Evolutionary conservation across 2,113 vertebrate genomes (phyloP).

Genomic region (Oxygymnocypris stewartii): DNA sequence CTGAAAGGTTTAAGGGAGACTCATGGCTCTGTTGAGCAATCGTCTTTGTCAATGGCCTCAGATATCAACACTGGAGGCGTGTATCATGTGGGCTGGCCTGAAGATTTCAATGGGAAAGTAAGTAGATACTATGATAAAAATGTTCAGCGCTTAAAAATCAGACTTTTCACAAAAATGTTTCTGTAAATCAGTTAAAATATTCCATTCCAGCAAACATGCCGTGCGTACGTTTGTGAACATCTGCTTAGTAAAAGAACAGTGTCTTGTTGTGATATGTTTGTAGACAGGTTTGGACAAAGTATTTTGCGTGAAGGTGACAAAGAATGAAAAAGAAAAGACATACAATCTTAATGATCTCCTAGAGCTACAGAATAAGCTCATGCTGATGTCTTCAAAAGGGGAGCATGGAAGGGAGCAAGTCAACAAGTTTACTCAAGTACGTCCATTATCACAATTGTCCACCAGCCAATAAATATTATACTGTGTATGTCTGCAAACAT

Average conservation of each 20-base stretch:
- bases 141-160: not conserved
- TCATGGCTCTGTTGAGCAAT: slow-evolving; percentile 77
- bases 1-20: slow-evolving; percentile 74
- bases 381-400: slow-evolving; percentile 77
- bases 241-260: not conserved
- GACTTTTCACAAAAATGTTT: not conserved
- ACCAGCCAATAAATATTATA: not conserved
- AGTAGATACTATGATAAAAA: not conserved
- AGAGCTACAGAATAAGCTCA: slow-evolving; percentile 79
- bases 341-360: slow-evolving; percentile 71
- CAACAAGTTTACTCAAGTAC: slow-evolving; percentile 75
- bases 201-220: not conserved
- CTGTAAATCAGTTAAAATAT: not conserved
- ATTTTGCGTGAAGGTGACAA: slow-evolving; percentile 54
- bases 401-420: slow-evolving; percentile 74
- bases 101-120: slow-evolving; percentile 61
- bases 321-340: slow-evolving; percentile 42
- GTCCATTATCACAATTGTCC: not conserved
- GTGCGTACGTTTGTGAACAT: not conserved
- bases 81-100: slow-evolving; percentile 68
- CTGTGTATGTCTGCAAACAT: not conserved
- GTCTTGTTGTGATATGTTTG: slow-evolving; percentile 38
- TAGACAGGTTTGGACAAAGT: slow-evolving; percentile 63
- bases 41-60: slow-evolving; percentile 73
- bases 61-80: slow-evolving; percentile 72